A percentile compares a stretch with the other conserved stretches of the same genome.
phyloP scores from a whole-genome alignment of 30 jellyfish, hydroid and myxozoan genomes.

The Cassiopea andromeda region DNA sequence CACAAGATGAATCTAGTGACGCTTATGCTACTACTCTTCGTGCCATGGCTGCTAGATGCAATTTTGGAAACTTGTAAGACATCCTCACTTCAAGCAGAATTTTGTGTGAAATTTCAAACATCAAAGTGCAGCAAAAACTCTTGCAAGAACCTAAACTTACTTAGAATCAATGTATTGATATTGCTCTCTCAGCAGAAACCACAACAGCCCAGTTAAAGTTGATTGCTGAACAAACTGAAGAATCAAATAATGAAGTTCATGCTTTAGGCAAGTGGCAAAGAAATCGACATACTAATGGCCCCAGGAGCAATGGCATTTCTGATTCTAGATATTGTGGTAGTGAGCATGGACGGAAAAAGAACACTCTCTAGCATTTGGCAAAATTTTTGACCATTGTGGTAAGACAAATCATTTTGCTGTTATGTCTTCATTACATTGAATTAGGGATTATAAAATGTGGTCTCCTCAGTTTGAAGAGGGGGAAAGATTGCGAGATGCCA shows the following conservation, averaged over 20 bases:
- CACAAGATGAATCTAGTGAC: slow-evolving; percentile 16
- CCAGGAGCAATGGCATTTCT: background rate
- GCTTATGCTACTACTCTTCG: slow-evolving; percentile 8
- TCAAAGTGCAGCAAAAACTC: slow-evolving; percentile 47
- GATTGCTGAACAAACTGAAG: slow-evolving; percentile 35
- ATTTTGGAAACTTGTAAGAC: slow-evolving; percentile 37
- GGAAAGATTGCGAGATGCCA: too few species aligned
- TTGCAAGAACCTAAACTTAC: slow-evolving; percentile 30
- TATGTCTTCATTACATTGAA: too few species aligned
- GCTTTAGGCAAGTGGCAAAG: background rate
- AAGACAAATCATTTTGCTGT: background rate
- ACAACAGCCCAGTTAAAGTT: slow-evolving; percentile 37
- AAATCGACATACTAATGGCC: background rate
- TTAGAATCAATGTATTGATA: slow-evolving; percentile 11
- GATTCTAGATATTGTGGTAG: background rate
- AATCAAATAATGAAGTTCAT: slow-evolving; percentile 2
- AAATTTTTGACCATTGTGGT: slow-evolving; percentile 24
- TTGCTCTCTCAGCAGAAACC: slow-evolving; percentile 9
- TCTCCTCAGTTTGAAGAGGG: too few species aligned
- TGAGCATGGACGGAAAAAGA: background rate
- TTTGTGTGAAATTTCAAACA: slow-evolving; percentile 35
- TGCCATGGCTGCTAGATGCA: slow-evolving; percentile 20
- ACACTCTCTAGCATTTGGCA: slow-evolving; percentile 36
- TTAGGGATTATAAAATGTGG: too few species aligned
- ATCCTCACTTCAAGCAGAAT: slow-evolving; percentile 21